phyloP scores from a whole-genome alignment of 1,140 invertebrate genomes.

The Lasioglossum albipes region DNA sequence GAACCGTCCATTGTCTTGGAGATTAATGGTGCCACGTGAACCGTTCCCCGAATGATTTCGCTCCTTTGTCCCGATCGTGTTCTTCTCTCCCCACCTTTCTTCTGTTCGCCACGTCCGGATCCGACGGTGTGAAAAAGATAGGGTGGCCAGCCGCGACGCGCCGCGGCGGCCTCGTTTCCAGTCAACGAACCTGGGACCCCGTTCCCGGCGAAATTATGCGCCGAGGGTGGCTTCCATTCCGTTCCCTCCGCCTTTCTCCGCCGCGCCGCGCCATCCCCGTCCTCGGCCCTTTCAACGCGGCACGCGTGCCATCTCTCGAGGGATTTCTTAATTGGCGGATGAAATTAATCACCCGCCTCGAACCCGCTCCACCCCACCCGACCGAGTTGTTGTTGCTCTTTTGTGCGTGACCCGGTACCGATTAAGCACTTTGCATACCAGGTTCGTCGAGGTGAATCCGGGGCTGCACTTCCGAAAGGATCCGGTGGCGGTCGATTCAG shows the following conservation, averaged over 20 bases:
- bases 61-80: background rate
- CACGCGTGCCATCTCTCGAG: background rate
- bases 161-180: background rate
- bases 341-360: constrained; percentile 26
- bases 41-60: constrained; percentile 35
- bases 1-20: constrained; percentile 52
- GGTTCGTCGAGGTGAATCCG: too few relatives aligned
- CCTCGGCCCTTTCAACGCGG: constrained; percentile 8
- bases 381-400: background rate
- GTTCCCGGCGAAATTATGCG: constrained; percentile 9
- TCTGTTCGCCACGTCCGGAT: background rate
- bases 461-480: too few relatives aligned
- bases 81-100: background rate
- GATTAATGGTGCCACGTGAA: constrained; percentile 54
- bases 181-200: background rate
- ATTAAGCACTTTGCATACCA: too few relatives aligned
- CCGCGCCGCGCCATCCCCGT: background rate
- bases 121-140: constrained; percentile 6
- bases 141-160: background rate
- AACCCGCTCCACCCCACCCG: background rate
- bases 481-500: too few relatives aligned
- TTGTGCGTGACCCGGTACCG: background rate
- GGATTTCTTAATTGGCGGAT: constrained; percentile 30
- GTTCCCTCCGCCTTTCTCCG: background rate
- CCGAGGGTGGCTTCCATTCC: background rate